These are phyloP conservation scores for Mus caroli DNA, from an alignment of 2,797 vertebrate genomes.

Conservation along the genomic window DNA sequence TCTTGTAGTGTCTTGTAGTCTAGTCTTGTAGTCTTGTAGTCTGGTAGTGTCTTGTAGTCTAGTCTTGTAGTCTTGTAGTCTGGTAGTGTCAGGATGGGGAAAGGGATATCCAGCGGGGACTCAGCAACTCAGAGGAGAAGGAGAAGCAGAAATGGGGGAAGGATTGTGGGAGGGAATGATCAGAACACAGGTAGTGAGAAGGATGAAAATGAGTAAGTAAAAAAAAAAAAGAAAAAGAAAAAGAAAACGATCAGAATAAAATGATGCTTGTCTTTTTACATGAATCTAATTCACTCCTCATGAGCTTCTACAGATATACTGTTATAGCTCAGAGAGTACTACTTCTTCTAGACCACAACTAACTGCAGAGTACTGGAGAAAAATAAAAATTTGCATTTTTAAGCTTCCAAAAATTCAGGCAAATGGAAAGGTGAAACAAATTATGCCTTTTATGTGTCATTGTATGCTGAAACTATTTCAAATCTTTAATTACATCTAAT, in stretches of 20 bases:
- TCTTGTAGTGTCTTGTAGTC: background rate
- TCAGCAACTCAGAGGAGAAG: background rate
- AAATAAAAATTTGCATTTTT: background rate
- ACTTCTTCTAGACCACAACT: background rate
- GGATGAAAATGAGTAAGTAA: background rate
- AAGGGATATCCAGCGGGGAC: background rate
- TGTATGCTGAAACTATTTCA: background rate
- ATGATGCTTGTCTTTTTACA: background rate
- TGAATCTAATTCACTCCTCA: background rate
- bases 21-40: background rate
- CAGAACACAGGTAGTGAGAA: background rate
- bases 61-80: background rate
- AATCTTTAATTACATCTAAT: conserved; percentile 19
- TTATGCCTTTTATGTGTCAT: background rate
- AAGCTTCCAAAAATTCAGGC: background rate
- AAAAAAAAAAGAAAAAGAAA: too few species aligned
- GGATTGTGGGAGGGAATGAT: background rate
- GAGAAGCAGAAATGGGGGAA: background rate
- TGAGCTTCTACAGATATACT: background rate
- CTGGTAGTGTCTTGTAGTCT: background rate
- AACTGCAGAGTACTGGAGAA: background rate
- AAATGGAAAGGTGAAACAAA: background rate
- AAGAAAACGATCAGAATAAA: background rate
- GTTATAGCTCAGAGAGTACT: background rate
- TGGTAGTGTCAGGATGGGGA: background rate